phyloP scores from a whole-genome alignment of 2,888 invertebrate genomes.

The Automeris io region DNA sequence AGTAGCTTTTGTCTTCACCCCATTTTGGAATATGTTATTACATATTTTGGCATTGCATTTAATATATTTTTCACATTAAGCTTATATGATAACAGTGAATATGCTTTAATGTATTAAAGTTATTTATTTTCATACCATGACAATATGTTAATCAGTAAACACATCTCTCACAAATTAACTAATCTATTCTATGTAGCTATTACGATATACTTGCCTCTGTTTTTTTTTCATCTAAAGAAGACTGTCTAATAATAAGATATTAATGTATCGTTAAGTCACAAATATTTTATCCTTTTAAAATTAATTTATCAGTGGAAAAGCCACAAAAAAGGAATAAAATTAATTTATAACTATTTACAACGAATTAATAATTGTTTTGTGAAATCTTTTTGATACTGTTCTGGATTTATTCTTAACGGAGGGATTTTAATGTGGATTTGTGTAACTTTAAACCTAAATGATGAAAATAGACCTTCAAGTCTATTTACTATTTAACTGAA shows the following conservation, averaged over 20 bases:
- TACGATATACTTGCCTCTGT: constrained; percentile 34
- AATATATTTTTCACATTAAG: too few species aligned
- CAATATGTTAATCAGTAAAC: constrained; percentile 4
- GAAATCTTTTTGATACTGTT: constrained; percentile 41
- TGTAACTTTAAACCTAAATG: neutral
- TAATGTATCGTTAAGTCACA: constrained; percentile 72
- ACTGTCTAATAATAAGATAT: constrained; percentile 73
- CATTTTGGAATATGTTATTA: too few species aligned
- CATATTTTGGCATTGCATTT: too few species aligned
- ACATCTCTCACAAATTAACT: constrained; percentile 7
- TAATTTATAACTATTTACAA: constrained; percentile 59
- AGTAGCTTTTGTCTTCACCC: neutral
- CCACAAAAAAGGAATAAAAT: too few species aligned
- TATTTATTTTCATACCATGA: neutral
- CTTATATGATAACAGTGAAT: too few species aligned
- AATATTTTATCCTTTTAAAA: constrained; percentile 54
- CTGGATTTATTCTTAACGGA: constrained; percentile 20
- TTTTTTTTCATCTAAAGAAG: constrained; percentile 68
- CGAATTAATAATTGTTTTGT: constrained; percentile 54
- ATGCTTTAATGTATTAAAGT: neutral
- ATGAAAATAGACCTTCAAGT: neutral
- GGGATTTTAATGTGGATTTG: constrained; percentile 21
- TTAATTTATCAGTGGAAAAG: too few species aligned
- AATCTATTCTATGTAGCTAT: constrained; percentile 2
- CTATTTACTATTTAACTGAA: neutral